These are phyloP conservation scores for Xanthostigma xanthostigma DNA, from an alignment of 2,888 invertebrate species.

Conservation along the genomic window DNA sequence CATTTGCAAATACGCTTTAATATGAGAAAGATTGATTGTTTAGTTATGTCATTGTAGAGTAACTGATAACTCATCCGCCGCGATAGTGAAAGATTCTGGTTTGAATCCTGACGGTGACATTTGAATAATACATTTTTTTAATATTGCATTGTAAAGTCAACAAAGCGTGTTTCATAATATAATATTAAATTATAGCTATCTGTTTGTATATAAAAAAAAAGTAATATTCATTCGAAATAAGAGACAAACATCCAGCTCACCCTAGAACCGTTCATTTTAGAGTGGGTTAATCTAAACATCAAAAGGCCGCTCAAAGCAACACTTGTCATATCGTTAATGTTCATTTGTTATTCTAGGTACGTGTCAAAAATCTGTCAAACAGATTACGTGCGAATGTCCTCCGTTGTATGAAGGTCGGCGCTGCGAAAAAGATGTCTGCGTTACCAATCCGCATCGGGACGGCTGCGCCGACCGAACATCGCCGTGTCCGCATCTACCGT, in stretches of 20 bases:
- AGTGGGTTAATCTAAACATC: conserved; percentile 20
- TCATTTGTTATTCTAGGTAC: conserved; percentile 15
- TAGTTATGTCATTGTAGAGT: too few relatives aligned
- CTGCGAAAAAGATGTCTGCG: conserved; percentile 38
- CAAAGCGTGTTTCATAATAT: too few relatives aligned
- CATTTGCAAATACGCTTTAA: too few relatives aligned
- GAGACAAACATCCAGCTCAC: neutral
- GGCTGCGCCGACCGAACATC: conserved; percentile 12
- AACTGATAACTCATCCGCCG: too few relatives aligned
- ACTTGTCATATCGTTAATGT: conserved; percentile 3
- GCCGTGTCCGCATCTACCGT: conserved; percentile 28
- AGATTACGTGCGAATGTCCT: conserved; percentile 30
- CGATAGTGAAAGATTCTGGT: too few relatives aligned
- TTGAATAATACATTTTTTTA: too few relatives aligned
- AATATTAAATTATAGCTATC: too few relatives aligned
- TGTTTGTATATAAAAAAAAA: too few relatives aligned
- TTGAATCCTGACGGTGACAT: too few relatives aligned
- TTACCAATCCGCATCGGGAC: conserved; percentile 8
- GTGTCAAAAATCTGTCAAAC: conserved; percentile 25
- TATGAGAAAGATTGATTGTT: too few relatives aligned
- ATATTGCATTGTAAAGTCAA: too few relatives aligned
- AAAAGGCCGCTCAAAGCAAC: conserved; percentile 25
- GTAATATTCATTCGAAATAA: neutral
- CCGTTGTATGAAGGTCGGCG: conserved; percentile 29
- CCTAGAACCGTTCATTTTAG: conserved; percentile 19